These are phyloP conservation scores for Anas bernieri DNA, from an alignment of 2,797 vertebrate genomes.

Conservation along the genomic window DNA sequence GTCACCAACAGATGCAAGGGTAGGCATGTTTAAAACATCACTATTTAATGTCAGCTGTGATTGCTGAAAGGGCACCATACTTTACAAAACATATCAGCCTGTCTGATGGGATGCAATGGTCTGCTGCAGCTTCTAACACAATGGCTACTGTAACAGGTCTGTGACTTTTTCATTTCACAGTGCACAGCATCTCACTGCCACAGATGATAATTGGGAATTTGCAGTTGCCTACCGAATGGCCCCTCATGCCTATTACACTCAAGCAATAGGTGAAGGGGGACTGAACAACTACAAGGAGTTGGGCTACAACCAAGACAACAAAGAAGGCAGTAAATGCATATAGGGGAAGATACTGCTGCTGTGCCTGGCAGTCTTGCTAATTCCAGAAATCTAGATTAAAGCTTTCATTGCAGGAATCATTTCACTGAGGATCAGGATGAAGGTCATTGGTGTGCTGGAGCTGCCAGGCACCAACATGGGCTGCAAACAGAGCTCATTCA, in stretches of 20 bases:
- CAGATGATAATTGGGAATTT: background rate
- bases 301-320: background rate
- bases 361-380: background rate
- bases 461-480: background rate
- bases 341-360: background rate
- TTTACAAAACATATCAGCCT: background rate
- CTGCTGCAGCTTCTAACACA: slow-evolving; percentile 2
- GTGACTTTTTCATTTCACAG: slow-evolving; percentile 52
- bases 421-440: background rate
- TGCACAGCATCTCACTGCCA: background rate
- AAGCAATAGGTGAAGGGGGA: background rate
- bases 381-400: background rate
- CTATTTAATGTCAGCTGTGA: background rate
- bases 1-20: background rate
- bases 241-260: background rate
- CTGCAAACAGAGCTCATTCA: background rate
- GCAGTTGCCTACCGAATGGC: background rate
- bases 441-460: background rate
- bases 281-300: background rate
- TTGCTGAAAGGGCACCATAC: background rate
- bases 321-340: background rate
- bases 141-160: slow-evolving; percentile 13
- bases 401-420: background rate
- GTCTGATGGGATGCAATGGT: background rate
- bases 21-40: background rate